phyloP scores from a whole-genome alignment of 2,797 vertebrate species.

The Carapus acus region DNA sequence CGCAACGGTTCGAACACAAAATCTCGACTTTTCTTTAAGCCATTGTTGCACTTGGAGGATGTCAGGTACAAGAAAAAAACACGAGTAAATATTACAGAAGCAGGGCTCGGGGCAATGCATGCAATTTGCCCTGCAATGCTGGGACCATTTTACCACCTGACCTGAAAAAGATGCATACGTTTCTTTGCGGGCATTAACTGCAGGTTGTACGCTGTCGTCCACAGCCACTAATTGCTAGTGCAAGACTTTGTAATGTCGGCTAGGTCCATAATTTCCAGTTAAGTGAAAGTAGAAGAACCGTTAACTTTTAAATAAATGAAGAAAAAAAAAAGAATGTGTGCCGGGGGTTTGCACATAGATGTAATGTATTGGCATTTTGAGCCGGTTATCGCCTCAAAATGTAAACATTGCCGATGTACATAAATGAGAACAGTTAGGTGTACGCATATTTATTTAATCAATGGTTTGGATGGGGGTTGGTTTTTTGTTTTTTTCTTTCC shows the following conservation, averaged over 20 bases:
- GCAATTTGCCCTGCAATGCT: constrained; percentile 60
- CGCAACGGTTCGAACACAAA: constrained; percentile 26
- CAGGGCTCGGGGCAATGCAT: constrained; percentile 64
- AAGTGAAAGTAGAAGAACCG: constrained; percentile 46
- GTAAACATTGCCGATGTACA: constrained; percentile 72
- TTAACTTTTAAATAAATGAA: constrained; percentile 52
- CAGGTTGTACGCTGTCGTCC: constrained; percentile 41
- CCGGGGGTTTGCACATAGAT: constrained; percentile 57
- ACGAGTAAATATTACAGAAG: constrained; percentile 43
- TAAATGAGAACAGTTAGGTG: constrained; percentile 70
- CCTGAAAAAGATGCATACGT: constrained; percentile 35
- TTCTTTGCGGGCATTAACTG: constrained; percentile 49
- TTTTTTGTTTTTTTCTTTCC: no score
- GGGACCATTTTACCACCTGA: constrained; percentile 39
- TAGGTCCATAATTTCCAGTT: constrained; percentile 42
- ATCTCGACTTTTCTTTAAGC: constrained; percentile 36
- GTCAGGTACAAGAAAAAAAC: constrained; percentile 44
- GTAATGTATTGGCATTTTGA: constrained; percentile 62
- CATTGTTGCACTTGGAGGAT: constrained; percentile 48
- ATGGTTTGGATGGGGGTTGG: constrained; percentile 68
- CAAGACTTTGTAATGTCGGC: constrained; percentile 53
- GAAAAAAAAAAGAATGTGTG: constrained; percentile 18
- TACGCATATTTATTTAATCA: constrained; percentile 73
- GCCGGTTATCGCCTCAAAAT: constrained; percentile 67
- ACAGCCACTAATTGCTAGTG: constrained; percentile 46